Evolutionary conservation across 2,888 invertebrate genomes (phyloP).

Genomic region (Scaptomyza reducta): DNA sequence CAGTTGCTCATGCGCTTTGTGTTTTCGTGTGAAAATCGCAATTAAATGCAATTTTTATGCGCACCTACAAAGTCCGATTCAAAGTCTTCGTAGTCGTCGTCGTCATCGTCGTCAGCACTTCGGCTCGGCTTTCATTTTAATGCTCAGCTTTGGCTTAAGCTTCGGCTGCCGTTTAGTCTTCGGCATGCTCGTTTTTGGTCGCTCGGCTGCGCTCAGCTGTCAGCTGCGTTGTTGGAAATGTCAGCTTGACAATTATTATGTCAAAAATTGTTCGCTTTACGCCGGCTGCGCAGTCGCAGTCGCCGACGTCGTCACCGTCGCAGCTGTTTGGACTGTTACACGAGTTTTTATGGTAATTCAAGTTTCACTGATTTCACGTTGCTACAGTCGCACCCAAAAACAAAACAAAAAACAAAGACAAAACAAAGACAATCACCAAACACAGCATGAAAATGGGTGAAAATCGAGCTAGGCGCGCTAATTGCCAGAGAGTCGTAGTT

Average conservation of each 20-base stretch:
- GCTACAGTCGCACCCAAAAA: constrained; percentile 69
- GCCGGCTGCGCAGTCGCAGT: constrained; percentile 66
- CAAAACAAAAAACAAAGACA: constrained; percentile 4
- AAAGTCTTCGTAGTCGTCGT: constrained; percentile 7
- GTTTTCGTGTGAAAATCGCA: constrained; percentile 82
- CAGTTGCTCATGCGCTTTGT: constrained; percentile 74
- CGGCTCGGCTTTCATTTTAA: constrained; percentile 68
- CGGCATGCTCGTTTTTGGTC: constrained; percentile 16
- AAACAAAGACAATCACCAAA: constrained; percentile 1
- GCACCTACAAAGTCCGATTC: constrained; percentile 62
- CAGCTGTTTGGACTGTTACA: constrained; percentile 77
- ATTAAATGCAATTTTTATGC: constrained; percentile 82
- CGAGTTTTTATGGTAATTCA: constrained; percentile 80
- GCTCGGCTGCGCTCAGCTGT: constrained; percentile 66
- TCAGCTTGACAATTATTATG: constrained; percentile 82
- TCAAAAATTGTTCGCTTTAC: constrained; percentile 73
- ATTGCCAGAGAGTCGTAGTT: constrained; percentile 48
- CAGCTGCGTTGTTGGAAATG: constrained; percentile 81
- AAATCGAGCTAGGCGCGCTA: constrained; percentile 66
- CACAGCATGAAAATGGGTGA: constrained; percentile 49
- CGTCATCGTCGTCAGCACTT: constrained; percentile 7
- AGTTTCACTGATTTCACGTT: constrained; percentile 76
- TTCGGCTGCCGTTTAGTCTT: constrained; percentile 13
- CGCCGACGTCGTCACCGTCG: constrained; percentile 28
- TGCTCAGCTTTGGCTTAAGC: constrained; percentile 20